These are phyloP conservation scores for Ichneumoninae sp. DNA, from an alignment of 2,888 invertebrate species.

Conservation along the genomic window DNA sequence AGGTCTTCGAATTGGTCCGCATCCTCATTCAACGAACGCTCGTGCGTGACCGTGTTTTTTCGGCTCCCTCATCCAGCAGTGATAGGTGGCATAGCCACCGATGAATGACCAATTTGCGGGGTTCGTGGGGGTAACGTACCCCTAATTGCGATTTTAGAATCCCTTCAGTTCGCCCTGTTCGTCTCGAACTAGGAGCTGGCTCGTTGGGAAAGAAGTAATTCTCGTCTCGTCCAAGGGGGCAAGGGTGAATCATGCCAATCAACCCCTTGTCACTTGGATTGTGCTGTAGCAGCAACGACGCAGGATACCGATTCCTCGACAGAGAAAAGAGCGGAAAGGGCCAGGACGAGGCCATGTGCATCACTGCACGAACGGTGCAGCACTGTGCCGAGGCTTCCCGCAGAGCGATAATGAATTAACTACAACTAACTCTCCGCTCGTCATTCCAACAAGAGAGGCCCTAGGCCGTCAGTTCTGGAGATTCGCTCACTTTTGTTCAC, in stretches of 20 bases:
- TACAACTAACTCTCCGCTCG: conserved; percentile 65
- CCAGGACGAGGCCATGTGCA: conserved; percentile 44
- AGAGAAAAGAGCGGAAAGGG: conserved; percentile 44
- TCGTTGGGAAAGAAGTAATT: conserved; percentile 72
- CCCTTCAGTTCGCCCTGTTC: conserved; percentile 42
- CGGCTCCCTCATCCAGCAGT: conserved; percentile 4
- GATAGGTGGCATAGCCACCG: conserved; percentile 53
- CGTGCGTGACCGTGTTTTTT: conserved; percentile 39
- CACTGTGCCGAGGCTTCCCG: conserved; percentile 60
- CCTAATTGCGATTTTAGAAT: conserved; percentile 73
- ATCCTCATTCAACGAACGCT: conserved; percentile 9
- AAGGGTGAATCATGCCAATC: conserved; percentile 74
- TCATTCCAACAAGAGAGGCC: conserved; percentile 30
- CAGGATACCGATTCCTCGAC: conserved; percentile 42
- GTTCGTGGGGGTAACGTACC: conserved; percentile 49
- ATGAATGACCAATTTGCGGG: conserved; percentile 72
- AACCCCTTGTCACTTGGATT: conserved; percentile 66
- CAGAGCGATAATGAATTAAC: conserved; percentile 76
- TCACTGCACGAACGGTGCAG: conserved; percentile 34
- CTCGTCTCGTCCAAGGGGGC: conserved; percentile 65
- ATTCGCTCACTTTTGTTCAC: conserved; percentile 38
- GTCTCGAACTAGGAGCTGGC: conserved; percentile 49
- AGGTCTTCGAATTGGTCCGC: conserved; percentile 40
- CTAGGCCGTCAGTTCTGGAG: conserved; percentile 21
- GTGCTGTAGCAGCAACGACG: conserved; percentile 44